Evolutionary conservation across 92 coral and sea anemone genomes (phyloP).

Genomic region (Meandrina meandrites): DNA sequence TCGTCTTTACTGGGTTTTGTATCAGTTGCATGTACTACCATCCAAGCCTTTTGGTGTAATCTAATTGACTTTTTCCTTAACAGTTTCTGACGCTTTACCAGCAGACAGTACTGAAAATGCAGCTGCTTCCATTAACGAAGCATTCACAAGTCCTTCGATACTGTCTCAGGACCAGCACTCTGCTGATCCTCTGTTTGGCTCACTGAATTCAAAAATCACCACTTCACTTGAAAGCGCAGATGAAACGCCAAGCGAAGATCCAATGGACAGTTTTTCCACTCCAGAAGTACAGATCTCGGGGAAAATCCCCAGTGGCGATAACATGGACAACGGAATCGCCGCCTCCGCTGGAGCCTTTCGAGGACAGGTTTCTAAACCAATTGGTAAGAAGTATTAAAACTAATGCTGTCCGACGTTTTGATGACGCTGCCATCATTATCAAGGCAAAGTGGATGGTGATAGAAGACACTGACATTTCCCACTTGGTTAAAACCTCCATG

Average conservation of each 20-base stretch:
- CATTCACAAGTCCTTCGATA: slow-evolving; percentile 46
- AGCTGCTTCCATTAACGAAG: slow-evolving; percentile 50
- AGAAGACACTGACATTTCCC: too few species aligned
- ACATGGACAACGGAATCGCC: slow-evolving; percentile 6
- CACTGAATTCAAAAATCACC: slow-evolving; percentile 58
- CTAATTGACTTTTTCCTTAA: not conserved
- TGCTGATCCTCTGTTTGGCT: slow-evolving; percentile 56
- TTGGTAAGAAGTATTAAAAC: slow-evolving; percentile 3
- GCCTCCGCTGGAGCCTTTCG: slow-evolving; percentile 14
- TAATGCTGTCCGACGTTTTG: too few species aligned
- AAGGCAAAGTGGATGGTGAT: too few species aligned
- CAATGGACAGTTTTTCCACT: slow-evolving; percentile 4
- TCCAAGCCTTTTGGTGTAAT: not conserved
- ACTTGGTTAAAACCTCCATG: too few species aligned
- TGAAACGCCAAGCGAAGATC: slow-evolving; percentile 35
- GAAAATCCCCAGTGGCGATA: slow-evolving; percentile 60
- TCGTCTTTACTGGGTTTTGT: not conserved
- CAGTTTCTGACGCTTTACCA: slow-evolving; percentile 4
- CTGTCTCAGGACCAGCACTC: slow-evolving; percentile 55
- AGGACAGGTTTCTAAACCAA: slow-evolving; percentile 24
- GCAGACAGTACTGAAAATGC: slow-evolving; percentile 23
- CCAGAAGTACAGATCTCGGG: slow-evolving; percentile 73
- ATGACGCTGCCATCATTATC: too few species aligned
- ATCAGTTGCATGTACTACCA: not conserved
- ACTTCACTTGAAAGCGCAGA: slow-evolving; percentile 24